Evolutionary conservation across 2,888 invertebrate genomes (phyloP), one percentile per base, ranked within the genome.

Genomic region (Cantharis lateralis): DNA sequence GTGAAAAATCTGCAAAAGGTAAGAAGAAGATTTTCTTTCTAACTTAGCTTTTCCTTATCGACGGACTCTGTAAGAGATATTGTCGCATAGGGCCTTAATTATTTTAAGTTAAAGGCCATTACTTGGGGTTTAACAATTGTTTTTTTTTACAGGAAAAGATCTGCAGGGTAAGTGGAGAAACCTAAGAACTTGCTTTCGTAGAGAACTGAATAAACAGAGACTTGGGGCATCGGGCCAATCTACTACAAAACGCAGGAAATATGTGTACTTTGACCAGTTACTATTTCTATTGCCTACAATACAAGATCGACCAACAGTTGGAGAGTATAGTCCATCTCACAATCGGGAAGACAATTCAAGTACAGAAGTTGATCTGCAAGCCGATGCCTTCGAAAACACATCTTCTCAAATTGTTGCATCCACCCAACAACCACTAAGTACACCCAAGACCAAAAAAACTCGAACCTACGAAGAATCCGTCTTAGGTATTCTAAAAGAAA

Each of bases 161-260:
- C 28, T 71, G 9, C 71, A 71, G 11, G 26, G 26, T 26, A 71
- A 71, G 13, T 71, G 71, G 63, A 62, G 71, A 63, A 71, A 71
- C 15, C 71, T 71, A 2, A 71, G 26, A 63, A 71, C 71, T 10
- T 71, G 71, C 63, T 64, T 72, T 64, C 15, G 66, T 7, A 72
- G 72, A 28, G 32, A 72, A 64, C 32, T 72, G 32, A 64, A 28
- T 28, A 72, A 48, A 79, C 15, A 72, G 66, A 24, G 62, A 74
- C 26, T 10, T 10, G 26, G 26, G 62, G 71, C 76, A 32, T 66
- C 66, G 71, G 66, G 69, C 61, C 72, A 75, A 64, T 66, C 28
- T 62, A 26, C 68, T 71, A 71, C 15, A 61, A 71, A 15, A 61
- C 72, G 72, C 5, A 10, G 66, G n/a, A 66, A 71, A 71, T 71